Percentiles rank a stretch among this genome's conserved stretches.
phyloP scores from a whole-genome alignment of 2,113 vertebrate genomes.

The Xiphias gladius region DNA sequence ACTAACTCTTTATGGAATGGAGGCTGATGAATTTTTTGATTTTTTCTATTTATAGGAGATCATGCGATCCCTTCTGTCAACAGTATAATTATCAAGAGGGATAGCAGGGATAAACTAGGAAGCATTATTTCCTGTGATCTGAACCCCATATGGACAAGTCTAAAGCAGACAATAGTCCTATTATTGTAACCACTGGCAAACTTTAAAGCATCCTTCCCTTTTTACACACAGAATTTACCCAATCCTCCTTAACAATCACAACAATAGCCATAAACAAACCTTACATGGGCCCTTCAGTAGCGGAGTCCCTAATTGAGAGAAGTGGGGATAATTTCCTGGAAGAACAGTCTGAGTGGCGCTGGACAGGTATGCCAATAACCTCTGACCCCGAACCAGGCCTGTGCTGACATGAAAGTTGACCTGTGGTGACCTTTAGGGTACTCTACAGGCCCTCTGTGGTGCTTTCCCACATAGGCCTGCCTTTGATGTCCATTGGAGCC shows the following conservation, averaged over 20 bases:
- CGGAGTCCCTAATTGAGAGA: slow-evolving; percentile 79
- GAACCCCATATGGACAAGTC: slow-evolving; percentile 26
- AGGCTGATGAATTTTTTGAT: not conserved
- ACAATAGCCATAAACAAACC: slow-evolving; percentile 69
- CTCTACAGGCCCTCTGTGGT: slow-evolving; percentile 49
- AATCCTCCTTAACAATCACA: slow-evolving; percentile 54
- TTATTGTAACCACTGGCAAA: slow-evolving; percentile 39
- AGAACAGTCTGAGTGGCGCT: slow-evolving; percentile 71
- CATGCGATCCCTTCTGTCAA: slow-evolving; percentile 50
- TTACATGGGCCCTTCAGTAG: slow-evolving; percentile 49
- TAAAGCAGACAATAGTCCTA: slow-evolving; percentile 29
- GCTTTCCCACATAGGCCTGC: slow-evolving; percentile 76
- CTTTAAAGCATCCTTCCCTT: slow-evolving; percentile 31
- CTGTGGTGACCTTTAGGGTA: slow-evolving; percentile 62
- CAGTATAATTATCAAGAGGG: slow-evolving; percentile 43
- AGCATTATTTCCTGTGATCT: slow-evolving; percentile 56
- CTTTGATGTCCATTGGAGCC: slow-evolving; percentile 79
- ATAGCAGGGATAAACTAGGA: slow-evolving; percentile 45
- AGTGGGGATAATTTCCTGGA: slow-evolving; percentile 82
- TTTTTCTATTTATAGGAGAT: slow-evolving; percentile 21
- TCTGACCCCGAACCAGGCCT: slow-evolving; percentile 72
- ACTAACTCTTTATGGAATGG: not conserved
- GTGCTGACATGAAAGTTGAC: slow-evolving; percentile 81
- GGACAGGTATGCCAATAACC: slow-evolving; percentile 82
- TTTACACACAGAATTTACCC: slow-evolving; percentile 58